Conservation (phyloP, 2,888 invertebrate genomes). For the Tenthredo mesomela region DNA sequence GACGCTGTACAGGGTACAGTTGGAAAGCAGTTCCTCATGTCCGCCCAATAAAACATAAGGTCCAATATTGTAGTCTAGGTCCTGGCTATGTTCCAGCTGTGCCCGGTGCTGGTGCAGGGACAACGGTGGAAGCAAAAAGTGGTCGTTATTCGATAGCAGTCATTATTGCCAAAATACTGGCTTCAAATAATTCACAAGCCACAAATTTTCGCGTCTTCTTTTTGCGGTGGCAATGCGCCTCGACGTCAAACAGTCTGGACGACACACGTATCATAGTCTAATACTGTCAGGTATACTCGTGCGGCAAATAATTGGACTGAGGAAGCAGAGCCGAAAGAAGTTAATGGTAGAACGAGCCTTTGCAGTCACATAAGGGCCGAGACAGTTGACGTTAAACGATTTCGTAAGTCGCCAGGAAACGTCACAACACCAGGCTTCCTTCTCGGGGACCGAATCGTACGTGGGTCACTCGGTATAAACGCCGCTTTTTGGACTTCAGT, state of each 20-base stretch:
- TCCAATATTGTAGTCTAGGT: slow-evolving; percentile 46
- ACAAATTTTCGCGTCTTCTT: neutral
- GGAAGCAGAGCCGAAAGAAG: neutral
- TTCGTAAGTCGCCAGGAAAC: neutral
- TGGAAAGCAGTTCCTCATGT: slow-evolving; percentile 36
- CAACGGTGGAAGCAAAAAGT: slow-evolving; percentile 66
- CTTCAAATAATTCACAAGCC: slow-evolving; percentile 56
- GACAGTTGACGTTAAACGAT: neutral
- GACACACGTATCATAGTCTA: neutral
- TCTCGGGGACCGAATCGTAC: neutral
- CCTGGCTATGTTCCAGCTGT: slow-evolving; percentile 65
- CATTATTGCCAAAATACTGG: slow-evolving; percentile 63
- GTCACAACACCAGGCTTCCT: neutral
- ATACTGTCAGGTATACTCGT: neutral
- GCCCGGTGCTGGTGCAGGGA: slow-evolving; percentile 47
- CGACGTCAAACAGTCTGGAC: neutral
- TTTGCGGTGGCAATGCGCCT: neutral
- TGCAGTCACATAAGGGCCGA: neutral
- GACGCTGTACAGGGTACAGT: slow-evolving; percentile 4
- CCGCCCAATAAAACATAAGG: slow-evolving; percentile 39
- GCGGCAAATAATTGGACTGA: neutral
- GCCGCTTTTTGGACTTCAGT: neutral
- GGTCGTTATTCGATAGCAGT: slow-evolving; percentile 60
- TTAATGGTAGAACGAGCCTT: neutral
- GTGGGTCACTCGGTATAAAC: neutral